Base-by-base conservation (phyloP, 2,888 invertebrate genomes). In the Tanypteryx hageni region DNA sequence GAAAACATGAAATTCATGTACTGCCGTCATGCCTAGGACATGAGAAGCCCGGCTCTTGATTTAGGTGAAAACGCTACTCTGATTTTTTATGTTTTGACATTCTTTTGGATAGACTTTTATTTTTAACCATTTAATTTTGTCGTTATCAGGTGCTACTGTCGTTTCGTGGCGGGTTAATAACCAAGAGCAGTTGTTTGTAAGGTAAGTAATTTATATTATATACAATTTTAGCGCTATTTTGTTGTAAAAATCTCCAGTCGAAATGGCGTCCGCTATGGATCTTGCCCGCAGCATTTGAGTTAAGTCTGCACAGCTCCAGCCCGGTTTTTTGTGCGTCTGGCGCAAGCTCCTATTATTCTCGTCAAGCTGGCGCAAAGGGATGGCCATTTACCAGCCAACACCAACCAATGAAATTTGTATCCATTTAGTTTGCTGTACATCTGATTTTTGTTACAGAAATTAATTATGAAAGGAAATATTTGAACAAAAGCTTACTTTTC, bases 111-210 rank as follows among this genome's bases (percentile, higher is more conserved):
- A 85, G 92, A 86, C 31, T 61, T 91, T 92, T 22, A 86, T 92
- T 93, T 92, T 85, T 92, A 92, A 91, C 18, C 18, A 84, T 61
- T 57, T 89, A 89, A 93, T 92, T 94, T 94, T 93, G 93, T 81
- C 94, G 94, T 94, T 96, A 96, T 93, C 95, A 99, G 99, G 99
- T 95, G 99, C 99, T 93, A 99, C 99, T 92, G 98, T 99, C 93
- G 98, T 99, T 94, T 99, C 99, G 95, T 99, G 99, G 99, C 96
- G 98, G 94, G 98, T 98, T 93, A 98, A 98, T 95, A 99, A 99
- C 95, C 98, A 99, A 95, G 99, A 99, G 95, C 98, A 99, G 95
- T 96, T 99, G 95, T 99, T 99, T 96, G 98, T 99, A 94, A 99
- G 99, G 98, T 98, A 96, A 96, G 96, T 95, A 85, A 92, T 92